Base-by-base conservation (phyloP, 2,888 invertebrate genomes). In the Melieria omissa region DNA sequence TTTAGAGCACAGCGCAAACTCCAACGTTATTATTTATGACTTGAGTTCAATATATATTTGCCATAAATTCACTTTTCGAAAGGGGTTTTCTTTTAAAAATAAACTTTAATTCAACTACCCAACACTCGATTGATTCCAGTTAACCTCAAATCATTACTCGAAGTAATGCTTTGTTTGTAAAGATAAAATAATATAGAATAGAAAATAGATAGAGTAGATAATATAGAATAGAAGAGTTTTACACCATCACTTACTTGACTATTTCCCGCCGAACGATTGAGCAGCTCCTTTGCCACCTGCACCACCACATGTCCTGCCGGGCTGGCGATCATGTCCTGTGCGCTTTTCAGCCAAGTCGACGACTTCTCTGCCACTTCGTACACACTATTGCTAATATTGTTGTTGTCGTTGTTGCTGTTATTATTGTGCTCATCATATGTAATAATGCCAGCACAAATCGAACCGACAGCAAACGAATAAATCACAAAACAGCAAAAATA, bases 261-360 rank as follows among this genome's bases (percentile, higher is more conserved):
- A 83, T 90, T 91, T 74, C 91, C 91, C 7, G 91, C 89, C 0
- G 93, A 92, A 80, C 92, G 89, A 74, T 91, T 90, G 44, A 93
- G 88, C 79, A 93, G 88, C 81, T 93, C 92, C 82, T 89, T 91
- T 4, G 93, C 92, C 71, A 87, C 81, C 77, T 86, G 84, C 0
- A 86, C 81, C 3, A 85, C 83, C n/a, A 87, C 84, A 79, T 87
- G 85, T 0, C 87, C 87, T 4, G 86, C 82, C 0, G 87, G 87
- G 62, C 83, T 85, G 12, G 81, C 80, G 14, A 87, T 78, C 65
- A 85, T 80, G 72, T 81, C 79, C 72, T 85, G 82, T 0, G 86
- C 86, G 58, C 81, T 81, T 47, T 82, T 80, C 6, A 86, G 74
- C 85, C 86, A 87, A 9, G 81, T 75, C 6, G 73, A 70, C 3